Evolutionary conservation across 2,888 invertebrate genomes (phyloP).

Genomic region (Heliconius erato): DNA sequence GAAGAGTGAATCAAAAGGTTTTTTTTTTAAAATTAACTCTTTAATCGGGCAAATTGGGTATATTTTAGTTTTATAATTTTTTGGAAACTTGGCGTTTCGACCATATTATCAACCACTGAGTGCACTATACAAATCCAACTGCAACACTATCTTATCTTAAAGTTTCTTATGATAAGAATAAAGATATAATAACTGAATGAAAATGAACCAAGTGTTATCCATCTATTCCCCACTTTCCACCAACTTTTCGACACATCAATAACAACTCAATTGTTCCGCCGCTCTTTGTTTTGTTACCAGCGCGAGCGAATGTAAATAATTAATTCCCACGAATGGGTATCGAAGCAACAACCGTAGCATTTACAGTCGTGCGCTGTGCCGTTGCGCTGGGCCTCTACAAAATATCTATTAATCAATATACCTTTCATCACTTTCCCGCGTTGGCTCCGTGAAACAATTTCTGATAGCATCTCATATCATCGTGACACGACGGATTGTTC

Average conservation of each 20-base stretch:
- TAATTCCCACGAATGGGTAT: too few relatives aligned
- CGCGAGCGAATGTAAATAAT: too few relatives aligned
- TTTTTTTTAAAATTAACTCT: neutral
- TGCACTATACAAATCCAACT: too few relatives aligned
- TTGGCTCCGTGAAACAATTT: conserved; percentile 25
- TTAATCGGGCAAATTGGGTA: neutral
- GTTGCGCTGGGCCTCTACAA: neutral
- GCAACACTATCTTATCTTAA: too few relatives aligned
- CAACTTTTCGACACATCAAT: neutral
- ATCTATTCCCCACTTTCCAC: neutral
- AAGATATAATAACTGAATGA: too few relatives aligned
- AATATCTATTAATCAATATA: conserved; percentile 45
- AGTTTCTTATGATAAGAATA: too few relatives aligned
- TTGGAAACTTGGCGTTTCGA: too few relatives aligned
- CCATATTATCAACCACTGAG: too few relatives aligned
- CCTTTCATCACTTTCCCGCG: conserved; percentile 43
- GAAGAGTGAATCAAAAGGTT: neutral
- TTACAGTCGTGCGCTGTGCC: neutral
- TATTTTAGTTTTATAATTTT: neutral
- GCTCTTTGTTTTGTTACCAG: too few relatives aligned
- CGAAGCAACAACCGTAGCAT: neutral
- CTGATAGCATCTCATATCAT: conserved; percentile 60
- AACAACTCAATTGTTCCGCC: too few relatives aligned
- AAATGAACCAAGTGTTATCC: too few relatives aligned
- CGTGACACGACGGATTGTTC: conserved; percentile 58